Base-by-base conservation (phyloP, 1,140 invertebrate genomes). In the Trichoplusia ni region DNA sequence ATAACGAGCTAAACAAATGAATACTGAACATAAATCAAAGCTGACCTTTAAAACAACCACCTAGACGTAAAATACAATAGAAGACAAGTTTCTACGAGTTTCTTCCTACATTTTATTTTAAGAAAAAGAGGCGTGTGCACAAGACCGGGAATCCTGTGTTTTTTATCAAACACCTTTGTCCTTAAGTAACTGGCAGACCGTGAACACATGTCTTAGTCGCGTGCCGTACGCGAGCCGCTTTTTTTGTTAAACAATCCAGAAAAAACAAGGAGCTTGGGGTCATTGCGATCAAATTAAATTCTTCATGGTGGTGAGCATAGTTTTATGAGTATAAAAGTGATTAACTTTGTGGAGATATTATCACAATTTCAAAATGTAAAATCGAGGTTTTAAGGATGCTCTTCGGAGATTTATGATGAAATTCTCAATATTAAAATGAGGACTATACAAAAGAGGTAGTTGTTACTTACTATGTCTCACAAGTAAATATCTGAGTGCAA, bases 141-240 rank as follows among this genome's bases (percentile, higher is more conserved):
- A 62, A 64, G 59, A 71, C 58, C 71, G 68, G 29, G 65, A 51
- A 54, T 74, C 71, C 71, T 71, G 71, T 64, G 38, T 59, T 56
- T 67, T 37, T 56, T 44, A 51, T 44, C 8, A 64, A 54, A 49
- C 53, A 60, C 65, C 59, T 68, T 58, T 31, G 60, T 40, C 37
- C 38, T 54, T 16, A 35, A 18, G 49, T 9, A 23, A 27, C 2
- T 2, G 21, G n/a, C 58, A 9, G 56, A 67, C 56, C 60, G 53
- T 67, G 56, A 47, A 54, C 60, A 54, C 49, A 58, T 58, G 56
- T 65, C 63, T 69, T 62, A 38, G 51, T 35, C 51, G 64, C 54
- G 64, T 66, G 64, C 54, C 16, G n/a, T 44, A 27, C 54, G 27
- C 38, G 54, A 9, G 38, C 27, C 33, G 38, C 46, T 49, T 27